phyloP scores from a whole-genome alignment of 1,140 invertebrate species.

The Bombus sylvicola region DNA sequence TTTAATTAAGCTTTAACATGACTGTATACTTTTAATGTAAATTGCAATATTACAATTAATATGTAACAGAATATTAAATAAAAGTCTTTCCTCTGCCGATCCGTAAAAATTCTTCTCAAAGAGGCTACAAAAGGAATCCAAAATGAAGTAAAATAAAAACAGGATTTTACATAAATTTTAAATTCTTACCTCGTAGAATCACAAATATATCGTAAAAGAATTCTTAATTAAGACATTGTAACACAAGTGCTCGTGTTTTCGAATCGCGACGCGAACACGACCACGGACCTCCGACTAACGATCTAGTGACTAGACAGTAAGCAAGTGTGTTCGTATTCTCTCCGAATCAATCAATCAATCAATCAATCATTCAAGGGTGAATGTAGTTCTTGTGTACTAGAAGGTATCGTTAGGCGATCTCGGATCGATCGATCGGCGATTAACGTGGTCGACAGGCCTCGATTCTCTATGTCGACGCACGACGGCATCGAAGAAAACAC shows the following conservation, averaged over 20 bases:
- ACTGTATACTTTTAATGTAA: neutral
- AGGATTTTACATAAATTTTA: neutral
- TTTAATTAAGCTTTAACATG: neutral
- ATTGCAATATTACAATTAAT: neutral
- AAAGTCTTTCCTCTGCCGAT: neutral
- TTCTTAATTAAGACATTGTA: neutral
- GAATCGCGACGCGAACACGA: neutral
- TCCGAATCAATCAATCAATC: constrained; percentile 51
- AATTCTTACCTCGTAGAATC: too few species aligned
- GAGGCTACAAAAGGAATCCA: neutral
- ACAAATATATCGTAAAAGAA: too few species aligned
- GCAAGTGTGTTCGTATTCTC: constrained; percentile 70
- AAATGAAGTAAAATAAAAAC: neutral
- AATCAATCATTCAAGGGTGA: constrained; percentile 60
- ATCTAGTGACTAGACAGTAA: constrained; percentile 80
- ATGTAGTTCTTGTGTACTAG: constrained; percentile 64
- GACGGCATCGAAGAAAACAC: neutral
- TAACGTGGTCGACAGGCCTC: constrained; percentile 21
- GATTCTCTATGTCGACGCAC: constrained; percentile 6
- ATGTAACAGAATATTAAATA: neutral
- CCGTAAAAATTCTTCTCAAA: neutral
- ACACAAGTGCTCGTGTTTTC: neutral
- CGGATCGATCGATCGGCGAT: constrained; percentile 60
- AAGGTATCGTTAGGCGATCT: constrained; percentile 70
- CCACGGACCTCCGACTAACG: constrained; percentile 72